Evolutionary conservation across 2,888 invertebrate genomes (phyloP).

Genomic region (Meliscaeva auricollis): DNA sequence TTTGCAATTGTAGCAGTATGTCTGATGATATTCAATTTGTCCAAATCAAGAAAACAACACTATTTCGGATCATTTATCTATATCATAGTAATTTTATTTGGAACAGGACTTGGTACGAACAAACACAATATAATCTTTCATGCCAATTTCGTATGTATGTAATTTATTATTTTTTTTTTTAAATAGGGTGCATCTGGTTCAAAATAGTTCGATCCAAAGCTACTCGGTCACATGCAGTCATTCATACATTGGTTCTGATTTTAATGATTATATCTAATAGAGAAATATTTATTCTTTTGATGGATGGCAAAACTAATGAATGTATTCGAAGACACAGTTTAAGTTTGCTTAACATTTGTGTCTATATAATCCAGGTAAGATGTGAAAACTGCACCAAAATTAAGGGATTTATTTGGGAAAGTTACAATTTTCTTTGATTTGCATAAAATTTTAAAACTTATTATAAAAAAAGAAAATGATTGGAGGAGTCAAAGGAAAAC

Average conservation of each 20-base stretch:
- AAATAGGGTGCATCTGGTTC: conserved; percentile 20
- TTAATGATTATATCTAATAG: conserved; percentile 2
- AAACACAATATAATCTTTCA: background rate
- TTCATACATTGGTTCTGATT: background rate
- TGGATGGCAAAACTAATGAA: conserved; percentile 2
- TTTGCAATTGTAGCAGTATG: background rate
- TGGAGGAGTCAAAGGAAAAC: too few species aligned
- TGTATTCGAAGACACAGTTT: conserved; percentile 22
- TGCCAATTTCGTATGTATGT: background rate
- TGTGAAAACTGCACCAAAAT: too few species aligned
- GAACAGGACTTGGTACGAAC: conserved; percentile 24
- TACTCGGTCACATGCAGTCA: background rate
- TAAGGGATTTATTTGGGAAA: background rate
- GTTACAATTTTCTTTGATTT: too few species aligned
- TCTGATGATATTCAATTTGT: conserved; percentile 7
- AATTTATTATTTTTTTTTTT: background rate
- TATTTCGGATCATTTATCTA: conserved; percentile 5
- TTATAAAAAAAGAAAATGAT: too few species aligned
- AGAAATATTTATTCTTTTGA: conserved; percentile 16
- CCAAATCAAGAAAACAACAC: background rate
- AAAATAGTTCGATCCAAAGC: background rate
- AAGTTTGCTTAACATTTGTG: conserved; percentile 6
- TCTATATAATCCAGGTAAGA: conserved; percentile 3
- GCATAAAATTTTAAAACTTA: too few species aligned
- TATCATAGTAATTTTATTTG: conserved; percentile 3